Percentiles rank a stretch among this genome's conserved stretches.
Evolutionary conservation across 2,113 vertebrate species (phyloP).

Genomic region (Pedetes capensis): DNA sequence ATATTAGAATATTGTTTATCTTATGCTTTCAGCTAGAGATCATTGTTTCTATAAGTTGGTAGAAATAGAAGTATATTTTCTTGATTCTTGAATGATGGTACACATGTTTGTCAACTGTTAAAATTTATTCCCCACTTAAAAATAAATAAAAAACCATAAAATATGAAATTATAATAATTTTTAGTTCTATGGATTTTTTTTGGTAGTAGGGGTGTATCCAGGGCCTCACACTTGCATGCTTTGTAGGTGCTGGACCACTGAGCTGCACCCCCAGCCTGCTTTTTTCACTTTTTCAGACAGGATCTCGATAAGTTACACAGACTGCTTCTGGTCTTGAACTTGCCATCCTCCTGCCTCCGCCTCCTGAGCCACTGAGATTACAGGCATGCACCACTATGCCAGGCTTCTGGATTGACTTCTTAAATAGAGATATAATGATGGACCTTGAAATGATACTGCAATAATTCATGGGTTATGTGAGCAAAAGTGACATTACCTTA

Average conservation of each 20-base stretch:
- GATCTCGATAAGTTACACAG: too few species aligned
- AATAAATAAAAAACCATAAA: neutral
- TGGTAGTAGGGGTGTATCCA: too few species aligned
- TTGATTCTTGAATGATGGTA: neutral
- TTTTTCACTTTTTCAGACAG: too few species aligned
- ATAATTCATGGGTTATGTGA: neutral
- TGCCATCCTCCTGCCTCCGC: too few species aligned
- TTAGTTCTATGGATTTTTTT: too few species aligned
- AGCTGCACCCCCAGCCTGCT: too few species aligned
- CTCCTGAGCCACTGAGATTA: too few species aligned
- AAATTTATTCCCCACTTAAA: neutral
- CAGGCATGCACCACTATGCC: too few species aligned
- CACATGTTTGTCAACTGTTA: neutral
- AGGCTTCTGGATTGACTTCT: neutral
- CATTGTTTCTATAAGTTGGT: neutral
- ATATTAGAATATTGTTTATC: neutral
- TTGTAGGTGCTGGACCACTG: too few species aligned
- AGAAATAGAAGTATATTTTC: neutral
- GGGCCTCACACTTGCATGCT: too few species aligned
- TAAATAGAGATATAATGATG: neutral
- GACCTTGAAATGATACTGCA: neutral
- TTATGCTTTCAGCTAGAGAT: neutral
- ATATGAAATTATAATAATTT: too few species aligned
- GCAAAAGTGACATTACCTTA: neutral
- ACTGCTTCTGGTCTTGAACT: too few species aligned